Base-by-base conservation (phyloP, 2,797 vertebrate species). In the Enteromius thamalakanensis region DNA sequence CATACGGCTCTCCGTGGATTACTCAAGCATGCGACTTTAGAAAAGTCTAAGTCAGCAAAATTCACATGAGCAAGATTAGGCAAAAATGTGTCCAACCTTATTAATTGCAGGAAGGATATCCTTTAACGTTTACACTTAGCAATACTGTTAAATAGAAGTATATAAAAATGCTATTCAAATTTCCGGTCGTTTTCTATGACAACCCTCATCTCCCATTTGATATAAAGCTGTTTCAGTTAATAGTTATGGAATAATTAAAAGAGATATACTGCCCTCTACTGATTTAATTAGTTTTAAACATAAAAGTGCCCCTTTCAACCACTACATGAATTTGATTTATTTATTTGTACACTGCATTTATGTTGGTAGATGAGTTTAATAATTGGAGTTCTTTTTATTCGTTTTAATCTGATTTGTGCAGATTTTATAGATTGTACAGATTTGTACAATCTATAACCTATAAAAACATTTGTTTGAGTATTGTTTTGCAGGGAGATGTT, bases 251-350 rank as follows among this genome's bases (percentile, higher is more conserved):
- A 40, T 65, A 75, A 29, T 74, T 53, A 51, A 82, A 62, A 37
- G 80, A n/a, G 34, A 42, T 29, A 64, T 65, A 49, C 60, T 76
- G 71, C 60, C 71, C 60, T 55, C 58, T 82, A 42, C 62, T 76
- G 80, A 76, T 55, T 40, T 9, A 53, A 42, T 67, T 9, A 4
- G 15, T 15, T 21, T 80, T 34, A 47, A 60, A 47, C 67, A 10
- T 42, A 80, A 42, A 58, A 58, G 40, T 42, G 3, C 32, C 0
- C 0, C 2, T 55, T 68, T 37, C 47, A 32, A 77, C 17, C 10
- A 65, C 23, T 49, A 21, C 58, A 47, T 21, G 40, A 2, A 58
- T 45, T 2, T 75, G 21, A 32, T 29, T 26, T 4, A 8, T 7
- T 1, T 47, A 2, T 47, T 19, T 49, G 40, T 49, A 14, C 40